These are phyloP conservation scores for Sciurus niger DNA, from an alignment of 2,113 vertebrate species.

Conservation along the genomic window DNA sequence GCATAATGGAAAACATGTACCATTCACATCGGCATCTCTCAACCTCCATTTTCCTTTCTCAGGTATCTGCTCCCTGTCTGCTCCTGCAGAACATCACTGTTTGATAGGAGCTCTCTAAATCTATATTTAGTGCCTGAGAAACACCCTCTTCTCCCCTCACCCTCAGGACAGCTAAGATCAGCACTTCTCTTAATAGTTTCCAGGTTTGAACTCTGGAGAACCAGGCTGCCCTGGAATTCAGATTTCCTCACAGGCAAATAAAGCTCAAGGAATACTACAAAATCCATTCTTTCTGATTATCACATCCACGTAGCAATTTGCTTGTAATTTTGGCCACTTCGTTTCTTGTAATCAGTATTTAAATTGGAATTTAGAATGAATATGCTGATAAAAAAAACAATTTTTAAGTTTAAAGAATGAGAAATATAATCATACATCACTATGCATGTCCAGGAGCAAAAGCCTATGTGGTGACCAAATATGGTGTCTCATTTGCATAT, in stretches of 20 bases:
- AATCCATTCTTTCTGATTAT: neutral
- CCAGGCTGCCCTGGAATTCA: conserved; percentile 53
- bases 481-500: neutral
- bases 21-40: neutral
- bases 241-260: conserved; percentile 56
- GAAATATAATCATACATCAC: neutral
- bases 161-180: conserved; percentile 65
- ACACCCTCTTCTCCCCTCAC: conserved; percentile 48
- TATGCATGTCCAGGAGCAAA: neutral
- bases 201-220: conserved; percentile 68
- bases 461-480: neutral
- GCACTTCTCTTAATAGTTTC: conserved; percentile 74
- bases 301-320: neutral
- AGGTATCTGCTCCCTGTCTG: conserved; percentile 21
- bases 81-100: conserved; percentile 27
- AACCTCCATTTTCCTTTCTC: conserved; percentile 42
- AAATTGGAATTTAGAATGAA: neutral
- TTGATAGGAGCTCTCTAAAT: conserved; percentile 65
- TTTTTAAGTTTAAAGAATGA: neutral
- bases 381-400: neutral
- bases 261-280: conserved; percentile 51
- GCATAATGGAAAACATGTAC: conserved; percentile 4
- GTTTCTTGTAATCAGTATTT: conserved; percentile 20
- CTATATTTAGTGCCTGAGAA: conserved; percentile 60
- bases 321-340: neutral